phyloP scores from a whole-genome alignment of 2,113 vertebrate genomes.

The Rhodinocichla rosea region DNA sequence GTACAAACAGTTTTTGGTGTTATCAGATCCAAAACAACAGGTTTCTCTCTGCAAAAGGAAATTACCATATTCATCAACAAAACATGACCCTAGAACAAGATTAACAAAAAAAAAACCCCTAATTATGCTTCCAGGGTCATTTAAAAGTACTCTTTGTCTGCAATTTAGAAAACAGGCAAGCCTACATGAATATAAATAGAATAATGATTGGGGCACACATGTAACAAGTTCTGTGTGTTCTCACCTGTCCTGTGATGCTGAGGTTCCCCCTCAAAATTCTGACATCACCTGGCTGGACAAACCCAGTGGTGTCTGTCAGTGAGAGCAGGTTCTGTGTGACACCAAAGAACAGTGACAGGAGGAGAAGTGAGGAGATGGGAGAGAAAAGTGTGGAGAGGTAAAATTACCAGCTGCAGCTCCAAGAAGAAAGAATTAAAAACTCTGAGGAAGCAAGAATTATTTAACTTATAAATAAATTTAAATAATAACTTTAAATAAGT shows the following conservation, averaged over 20 bases:
- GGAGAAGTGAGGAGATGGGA: not conserved
- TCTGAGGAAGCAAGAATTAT: not conserved
- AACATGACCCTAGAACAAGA: not conserved
- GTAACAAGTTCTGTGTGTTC: not conserved
- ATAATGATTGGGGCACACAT: not conserved
- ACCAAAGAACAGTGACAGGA: not conserved
- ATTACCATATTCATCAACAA: slow-evolving; percentile 19
- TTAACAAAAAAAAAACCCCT: not conserved
- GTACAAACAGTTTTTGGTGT: not conserved
- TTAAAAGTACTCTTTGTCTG: not conserved
- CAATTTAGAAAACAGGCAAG: not conserved
- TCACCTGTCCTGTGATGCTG: not conserved
- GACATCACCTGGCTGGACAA: not conserved
- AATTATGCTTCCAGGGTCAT: not conserved
- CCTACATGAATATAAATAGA: not conserved
- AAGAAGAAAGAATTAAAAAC: not conserved
- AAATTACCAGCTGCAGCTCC: not conserved
- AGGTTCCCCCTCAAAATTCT: not conserved
- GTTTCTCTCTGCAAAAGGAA: not conserved
- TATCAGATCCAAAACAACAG: not conserved
- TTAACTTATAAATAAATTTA: not conserved
- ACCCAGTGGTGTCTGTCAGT: not conserved
- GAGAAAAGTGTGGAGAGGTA: not conserved
- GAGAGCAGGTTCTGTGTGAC: not conserved
- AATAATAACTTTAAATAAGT: not conserved